These are phyloP conservation scores for Volucella inanis DNA, from an alignment of 2,888 invertebrate genomes.

Conservation along the genomic window DNA sequence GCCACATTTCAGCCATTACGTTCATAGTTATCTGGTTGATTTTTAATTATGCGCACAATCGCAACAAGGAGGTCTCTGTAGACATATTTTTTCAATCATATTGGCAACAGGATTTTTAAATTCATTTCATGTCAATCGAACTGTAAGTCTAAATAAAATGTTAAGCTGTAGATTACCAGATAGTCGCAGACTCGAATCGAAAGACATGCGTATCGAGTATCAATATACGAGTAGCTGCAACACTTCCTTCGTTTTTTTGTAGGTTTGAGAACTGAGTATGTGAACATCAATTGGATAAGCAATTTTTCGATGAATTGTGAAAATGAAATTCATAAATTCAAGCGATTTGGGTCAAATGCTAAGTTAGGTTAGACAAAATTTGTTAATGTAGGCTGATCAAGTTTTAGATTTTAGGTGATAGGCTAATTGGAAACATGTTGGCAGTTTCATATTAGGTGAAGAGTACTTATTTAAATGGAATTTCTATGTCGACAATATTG, in stretches of 20 bases:
- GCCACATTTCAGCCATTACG: slow-evolving; percentile 43
- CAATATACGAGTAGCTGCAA: slow-evolving; percentile 6
- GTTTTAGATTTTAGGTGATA: slow-evolving; percentile 30
- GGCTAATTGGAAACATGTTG: slow-evolving; percentile 19
- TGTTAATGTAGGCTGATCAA: slow-evolving; percentile 56
- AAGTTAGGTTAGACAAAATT: slow-evolving; percentile 59
- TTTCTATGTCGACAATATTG: too few species aligned
- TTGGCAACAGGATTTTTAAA: slow-evolving; percentile 70
- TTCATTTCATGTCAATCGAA: slow-evolving; percentile 66
- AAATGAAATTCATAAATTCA: slow-evolving; percentile 53
- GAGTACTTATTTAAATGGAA: too few species aligned
- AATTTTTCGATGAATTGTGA: slow-evolving; percentile 42
- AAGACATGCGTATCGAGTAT: slow-evolving; percentile 67
- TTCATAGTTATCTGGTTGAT: slow-evolving; percentile 38
- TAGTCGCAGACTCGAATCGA: slow-evolving; percentile 45
- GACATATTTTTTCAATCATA: slow-evolving; percentile 35
- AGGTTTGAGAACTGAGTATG: background rate
- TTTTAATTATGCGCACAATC: slow-evolving; percentile 58
- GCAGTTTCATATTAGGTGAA: background rate
- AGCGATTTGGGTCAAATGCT: slow-evolving; percentile 52
- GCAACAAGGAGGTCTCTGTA: slow-evolving; percentile 10
- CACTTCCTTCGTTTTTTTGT: slow-evolving; percentile 31
- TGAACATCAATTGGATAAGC: slow-evolving; percentile 27
- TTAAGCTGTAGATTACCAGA: slow-evolving; percentile 72
- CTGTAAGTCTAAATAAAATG: slow-evolving; percentile 65